Evolutionary conservation across 2,113 vertebrate genomes (phyloP), one percentile per base, ranked within the genome.

Genomic region (Merops nubicus): DNA sequence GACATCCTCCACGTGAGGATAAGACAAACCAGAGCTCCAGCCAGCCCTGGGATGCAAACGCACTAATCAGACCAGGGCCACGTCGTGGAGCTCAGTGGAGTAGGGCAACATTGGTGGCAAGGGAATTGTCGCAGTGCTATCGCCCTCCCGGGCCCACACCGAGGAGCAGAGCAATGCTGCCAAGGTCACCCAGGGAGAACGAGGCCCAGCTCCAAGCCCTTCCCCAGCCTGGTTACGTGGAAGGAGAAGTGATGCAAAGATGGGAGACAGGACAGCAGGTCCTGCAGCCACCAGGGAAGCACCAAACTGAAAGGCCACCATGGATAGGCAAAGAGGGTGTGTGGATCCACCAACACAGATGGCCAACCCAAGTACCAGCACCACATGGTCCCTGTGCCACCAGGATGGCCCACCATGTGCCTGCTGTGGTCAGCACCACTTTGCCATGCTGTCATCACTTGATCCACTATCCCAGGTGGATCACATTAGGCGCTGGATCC

Each of bases 11-110:
- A 11, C 0, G 18, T 70, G 72, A 89, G 57, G 87, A 91, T 3
- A 1, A 74, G 77, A 25, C 42, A 50, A 54, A 0, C 0, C 72
- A 54, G 56, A 1, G 11, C 53, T 85, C 36, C 54, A 5, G 11
- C 75, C 59, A 91, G 85, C 65, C 60, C 62, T 22, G 40, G 5
- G 9, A 47, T 62, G 53, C 29, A 33, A 28, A 67, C 73, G 74
- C 50, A 11, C 63, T 83, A 93, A 96, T 96, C 85, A 91, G 45
- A 60, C 67, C 74, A 34, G 62, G 0, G 0, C 45, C 77, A 57
- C 15, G 20, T 60, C 62, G 31, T 9, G 0, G 33, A 82, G 77
- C 89, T 64, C 81, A 33, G n/a, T 5, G 4, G 84, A 94, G 62
- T 31, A 96, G 69, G 84, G 38, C 81, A 51, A 16, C 13, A 68